These are phyloP conservation scores for Andinoacara biseriatus DNA, from an alignment of 2,113 vertebrate species.

Conservation along the genomic window DNA sequence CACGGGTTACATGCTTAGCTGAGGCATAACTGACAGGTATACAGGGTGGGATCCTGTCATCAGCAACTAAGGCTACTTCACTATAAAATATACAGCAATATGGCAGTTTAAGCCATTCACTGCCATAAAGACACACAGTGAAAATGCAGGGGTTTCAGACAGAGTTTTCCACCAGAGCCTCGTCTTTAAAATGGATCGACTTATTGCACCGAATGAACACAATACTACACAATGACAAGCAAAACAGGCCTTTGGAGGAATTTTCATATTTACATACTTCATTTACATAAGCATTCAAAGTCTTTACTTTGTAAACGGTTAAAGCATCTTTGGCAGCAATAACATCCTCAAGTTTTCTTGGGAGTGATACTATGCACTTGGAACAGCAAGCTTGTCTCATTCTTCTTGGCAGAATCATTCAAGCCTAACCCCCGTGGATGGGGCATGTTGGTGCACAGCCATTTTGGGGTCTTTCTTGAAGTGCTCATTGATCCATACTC, in stretches of 20 bases:
- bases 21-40: neutral
- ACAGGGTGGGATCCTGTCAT: neutral
- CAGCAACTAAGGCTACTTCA: neutral
- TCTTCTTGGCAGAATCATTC: neutral
- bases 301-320: neutral
- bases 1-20: conserved; percentile 5
- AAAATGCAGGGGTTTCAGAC: too few species aligned
- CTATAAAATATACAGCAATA: neutral
- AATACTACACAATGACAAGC: neutral
- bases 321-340: neutral
- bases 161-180: neutral
- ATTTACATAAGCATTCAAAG: neutral
- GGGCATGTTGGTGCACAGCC: neutral
- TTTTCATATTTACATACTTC: neutral
- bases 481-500: neutral
- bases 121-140: neutral
- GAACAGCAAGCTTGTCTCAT: neutral
- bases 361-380: neutral
- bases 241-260: neutral
- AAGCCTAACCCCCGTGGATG: neutral
- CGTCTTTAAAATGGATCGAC: neutral
- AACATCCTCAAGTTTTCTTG: neutral
- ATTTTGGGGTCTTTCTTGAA: neutral
- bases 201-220: neutral
- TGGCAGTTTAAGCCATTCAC: neutral